Evolutionary conservation across 1,140 invertebrate genomes (phyloP).

Genomic region (Drosophila nasuta): DNA sequence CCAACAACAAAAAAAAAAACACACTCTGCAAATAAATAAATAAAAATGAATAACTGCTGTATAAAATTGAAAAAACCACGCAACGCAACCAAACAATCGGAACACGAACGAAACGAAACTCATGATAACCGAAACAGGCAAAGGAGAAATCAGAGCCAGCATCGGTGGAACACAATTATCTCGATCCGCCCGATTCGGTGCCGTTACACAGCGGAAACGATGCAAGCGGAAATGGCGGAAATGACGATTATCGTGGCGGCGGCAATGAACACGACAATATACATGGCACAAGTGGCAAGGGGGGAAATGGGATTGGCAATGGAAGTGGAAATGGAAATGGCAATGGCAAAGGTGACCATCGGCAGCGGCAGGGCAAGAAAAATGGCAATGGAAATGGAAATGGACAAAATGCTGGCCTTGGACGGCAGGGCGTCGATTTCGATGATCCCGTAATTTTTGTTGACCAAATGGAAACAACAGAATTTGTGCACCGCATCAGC

Average conservation of each 20-base stretch:
- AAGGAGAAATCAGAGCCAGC: constrained; percentile 83
- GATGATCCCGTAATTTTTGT: constrained; percentile 83
- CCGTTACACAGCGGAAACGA: constrained; percentile 83
- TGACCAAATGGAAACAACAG: constrained; percentile 86
- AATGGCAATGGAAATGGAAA: constrained; percentile 57
- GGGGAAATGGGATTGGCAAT: constrained; percentile 84
- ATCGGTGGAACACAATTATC: constrained; percentile 84
- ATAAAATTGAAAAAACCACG: constrained; percentile 69
- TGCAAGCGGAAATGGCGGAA: constrained; percentile 83
- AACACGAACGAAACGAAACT: constrained; percentile 21
- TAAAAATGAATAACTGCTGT: constrained; percentile 47
- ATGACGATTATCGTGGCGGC: constrained; percentile 86
- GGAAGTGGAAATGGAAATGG: constrained; percentile 81
- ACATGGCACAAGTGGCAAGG: constrained; percentile 78
- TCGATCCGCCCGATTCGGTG: constrained; percentile 84
- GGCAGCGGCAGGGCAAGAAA: constrained; percentile 84
- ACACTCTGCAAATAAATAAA: constrained; percentile 69
- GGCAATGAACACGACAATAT: constrained; percentile 85
- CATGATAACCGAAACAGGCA: constrained; percentile 57
- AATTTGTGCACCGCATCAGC: constrained; percentile 85
- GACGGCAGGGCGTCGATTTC: constrained; percentile 84
- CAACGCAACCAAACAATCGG: constrained; percentile 44
- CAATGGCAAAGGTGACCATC: constrained; percentile 83
- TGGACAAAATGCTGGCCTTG: constrained; percentile 66
- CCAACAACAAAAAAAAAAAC: constrained; percentile 47